Evolutionary conservation across 2,888 invertebrate genomes (phyloP), one percentile per base, ranked within the genome.

Genomic region (Limnephilus rhombicus): DNA sequence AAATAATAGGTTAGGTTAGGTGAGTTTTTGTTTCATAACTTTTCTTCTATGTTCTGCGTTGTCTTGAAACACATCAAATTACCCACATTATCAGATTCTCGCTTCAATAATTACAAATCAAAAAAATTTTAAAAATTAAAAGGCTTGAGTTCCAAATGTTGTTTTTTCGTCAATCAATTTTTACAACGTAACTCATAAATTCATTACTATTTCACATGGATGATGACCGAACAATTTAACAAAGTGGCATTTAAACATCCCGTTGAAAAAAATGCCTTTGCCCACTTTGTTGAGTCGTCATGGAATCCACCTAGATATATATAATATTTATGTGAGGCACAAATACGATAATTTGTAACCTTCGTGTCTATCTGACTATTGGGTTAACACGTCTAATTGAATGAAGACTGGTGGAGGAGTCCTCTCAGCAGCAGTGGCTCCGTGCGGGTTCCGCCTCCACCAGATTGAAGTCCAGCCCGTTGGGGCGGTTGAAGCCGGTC

Each of bases 391-490:
- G 15, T n/a, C 86, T 31, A 49, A 15, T 88, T 15, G 18, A 88
- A 88, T 88, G 34, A 87, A 68, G 87, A 68, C 29, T 68, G 29
- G 13, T 24, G 92, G 89, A 90, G 86, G 81, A 85, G 41, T 80
- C 89, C 89, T 37, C 45, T 92, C 91, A 93, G 88, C 99, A 99
- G 96, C 99, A 99, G 94, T 98, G 98, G 85, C 98, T 98, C 95
- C 98, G 98, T 90, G 98, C 98, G 2, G 98, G 97, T 95, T 99
- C 99, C 0, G 98, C 99, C 95, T 99, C 98, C 86, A 98, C 97
- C 93, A 99, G 96, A 96, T 98, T 98, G 95, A 98, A 98, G 95
- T 98, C 98, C 95, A 98, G 96, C 93, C 98, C 98, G 94, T 97
- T 98, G 41, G 98, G 98, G 94, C 98, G 96, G 94, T 98, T 97